Evolutionary conservation across 2,888 invertebrate species (phyloP), one percentile per base, ranked within the genome.

Genomic region (Athetis lepigone): DNA sequence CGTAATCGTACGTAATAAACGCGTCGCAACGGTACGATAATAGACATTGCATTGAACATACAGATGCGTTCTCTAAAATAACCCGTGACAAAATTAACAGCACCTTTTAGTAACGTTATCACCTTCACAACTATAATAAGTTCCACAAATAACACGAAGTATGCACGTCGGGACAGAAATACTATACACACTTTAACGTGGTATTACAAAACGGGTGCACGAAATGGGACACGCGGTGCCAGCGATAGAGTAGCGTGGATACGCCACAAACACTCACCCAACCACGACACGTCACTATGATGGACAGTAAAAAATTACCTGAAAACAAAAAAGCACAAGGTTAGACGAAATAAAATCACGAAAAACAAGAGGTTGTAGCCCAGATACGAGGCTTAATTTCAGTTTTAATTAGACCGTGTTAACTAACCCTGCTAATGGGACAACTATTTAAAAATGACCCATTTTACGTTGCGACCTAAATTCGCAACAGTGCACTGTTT

Each of bases 61-160:
- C 84, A 83, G 84, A 85, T 85, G 85, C 80, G 87, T 84, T 86
- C 84, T 88, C 86, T 64, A 90, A 93, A 94, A 93, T 94, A 93
- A 85, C 84, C 78, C 70, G 87, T 82, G 91, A 92, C 91, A 89
- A 90, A 91, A 88, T 90, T 93, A 94, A 90, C 89, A 84, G 83
- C 74, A 58, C 86, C 87, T 83, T 83, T 88, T 89, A 80, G 76
- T 86, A 88, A 89, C 86, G 85, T 86, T 90, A 91, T 93, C 90
- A 93, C 93, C 94, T 94, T 94, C 94, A 86, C 85, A 62, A 85
- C 85, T 87, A 87, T 90, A 92, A 92, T 92, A 92, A 90, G 86
- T 81, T 82, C 81, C 87, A 87, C 83, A 88, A 93, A 93, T 93
- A 94, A 90, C 87, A 58, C 79, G 55, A 59, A 83, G 85, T 85